Evolutionary conservation across 2,113 vertebrate genomes (phyloP).

Genomic region (Gallinago jamesoni): DNA sequence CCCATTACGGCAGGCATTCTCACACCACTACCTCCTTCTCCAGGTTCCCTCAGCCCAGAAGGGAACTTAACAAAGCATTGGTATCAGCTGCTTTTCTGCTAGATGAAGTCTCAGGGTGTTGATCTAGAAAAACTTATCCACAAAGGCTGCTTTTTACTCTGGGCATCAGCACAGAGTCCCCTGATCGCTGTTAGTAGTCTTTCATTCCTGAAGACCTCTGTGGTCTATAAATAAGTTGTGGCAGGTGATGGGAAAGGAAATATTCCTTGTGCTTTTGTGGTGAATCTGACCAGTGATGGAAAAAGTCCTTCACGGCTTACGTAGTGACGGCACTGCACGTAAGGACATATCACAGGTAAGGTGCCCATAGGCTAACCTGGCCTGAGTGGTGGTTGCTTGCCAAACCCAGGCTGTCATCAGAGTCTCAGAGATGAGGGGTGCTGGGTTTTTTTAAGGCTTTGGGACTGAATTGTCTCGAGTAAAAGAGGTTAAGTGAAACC

Average conservation of each 20-base stretch:
- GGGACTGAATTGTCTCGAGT: not conserved
- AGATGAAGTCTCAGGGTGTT: not conserved
- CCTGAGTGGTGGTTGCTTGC: not conserved
- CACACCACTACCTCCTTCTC: not conserved
- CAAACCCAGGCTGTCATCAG: not conserved
- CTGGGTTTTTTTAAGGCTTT: not conserved
- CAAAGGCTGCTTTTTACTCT: not conserved
- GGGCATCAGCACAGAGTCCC: not conserved
- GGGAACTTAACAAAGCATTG: not conserved
- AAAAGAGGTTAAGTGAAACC: not conserved
- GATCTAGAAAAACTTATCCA: not conserved
- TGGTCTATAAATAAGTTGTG: not conserved
- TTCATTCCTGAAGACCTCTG: not conserved
- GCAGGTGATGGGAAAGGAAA: not conserved
- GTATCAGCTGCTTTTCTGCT: not conserved
- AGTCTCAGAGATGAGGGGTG: not conserved
- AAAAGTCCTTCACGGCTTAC: fast-evolving
- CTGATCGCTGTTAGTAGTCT: not conserved
- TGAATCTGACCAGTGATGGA: not conserved
- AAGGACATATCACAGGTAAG: fast-evolving
- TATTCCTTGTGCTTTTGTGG: not conserved
- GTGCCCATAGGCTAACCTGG: not conserved
- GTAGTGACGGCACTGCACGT: not conserved
- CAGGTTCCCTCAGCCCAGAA: not conserved
- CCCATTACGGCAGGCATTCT: not conserved